Conservation (phyloP, 2,797 vertebrate species). For the Delichon dasypus region DNA sequence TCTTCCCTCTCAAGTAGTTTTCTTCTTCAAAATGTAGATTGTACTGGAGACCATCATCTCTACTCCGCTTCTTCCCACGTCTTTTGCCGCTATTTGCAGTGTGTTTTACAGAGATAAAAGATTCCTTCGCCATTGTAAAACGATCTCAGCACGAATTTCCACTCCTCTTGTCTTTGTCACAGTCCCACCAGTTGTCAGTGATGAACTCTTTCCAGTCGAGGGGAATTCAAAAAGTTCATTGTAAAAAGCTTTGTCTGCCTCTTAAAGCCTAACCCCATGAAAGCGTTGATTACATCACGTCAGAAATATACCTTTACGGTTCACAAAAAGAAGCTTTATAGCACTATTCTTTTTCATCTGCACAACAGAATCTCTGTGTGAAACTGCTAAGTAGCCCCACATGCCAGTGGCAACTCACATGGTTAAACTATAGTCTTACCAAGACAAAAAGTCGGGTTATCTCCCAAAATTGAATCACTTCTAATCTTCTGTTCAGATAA, state of each 20-base stretch:
- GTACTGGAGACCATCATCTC: not conserved
- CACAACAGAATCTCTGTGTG: not conserved
- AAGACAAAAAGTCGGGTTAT: slow-evolving; percentile 52
- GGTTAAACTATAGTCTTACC: not conserved
- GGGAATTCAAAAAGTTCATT: not conserved
- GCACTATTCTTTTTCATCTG: slow-evolving; percentile 18
- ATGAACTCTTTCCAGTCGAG: not conserved
- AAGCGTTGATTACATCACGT: slow-evolving; percentile 13
- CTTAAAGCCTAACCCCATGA: not conserved
- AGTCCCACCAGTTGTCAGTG: not conserved
- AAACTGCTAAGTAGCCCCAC: slow-evolving; percentile 15
- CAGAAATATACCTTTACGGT: slow-evolving; percentile 24
- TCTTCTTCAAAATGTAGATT: not conserved
- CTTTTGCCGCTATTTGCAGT: not conserved
- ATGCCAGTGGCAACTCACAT: slow-evolving; percentile 20
- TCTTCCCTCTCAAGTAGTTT: not conserved
- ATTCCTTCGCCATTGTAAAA: not conserved
- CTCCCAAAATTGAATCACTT: slow-evolving; percentile 58
- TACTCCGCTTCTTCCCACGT: not conserved
- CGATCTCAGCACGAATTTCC: not conserved
- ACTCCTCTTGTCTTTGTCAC: slow-evolving; percentile 2
- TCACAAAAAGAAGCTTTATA: slow-evolving; percentile 25
- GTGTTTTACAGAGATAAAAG: not conserved
- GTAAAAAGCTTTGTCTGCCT: slow-evolving; percentile 23
- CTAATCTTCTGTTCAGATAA: slow-evolving; percentile 61